phyloP scores from a whole-genome alignment of 2,797 vertebrate genomes.

The Trichosurus vulpecula region DNA sequence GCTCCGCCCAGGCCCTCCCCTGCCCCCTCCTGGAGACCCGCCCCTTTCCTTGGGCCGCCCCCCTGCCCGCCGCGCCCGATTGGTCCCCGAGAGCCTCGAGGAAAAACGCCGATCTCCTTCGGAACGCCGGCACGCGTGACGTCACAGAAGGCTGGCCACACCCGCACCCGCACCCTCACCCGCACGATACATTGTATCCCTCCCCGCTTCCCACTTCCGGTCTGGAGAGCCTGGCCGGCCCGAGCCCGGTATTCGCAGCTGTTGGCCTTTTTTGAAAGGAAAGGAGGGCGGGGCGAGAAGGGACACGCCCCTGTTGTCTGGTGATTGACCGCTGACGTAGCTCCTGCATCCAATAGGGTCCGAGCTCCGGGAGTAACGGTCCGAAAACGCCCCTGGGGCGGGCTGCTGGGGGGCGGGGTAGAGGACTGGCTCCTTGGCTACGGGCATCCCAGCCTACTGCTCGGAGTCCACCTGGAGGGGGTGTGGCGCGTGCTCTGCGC shows the following conservation, averaged over 20 bases:
- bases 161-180: too few species aligned
- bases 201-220: background rate
- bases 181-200: background rate
- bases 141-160: background rate
- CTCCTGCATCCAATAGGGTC: background rate
- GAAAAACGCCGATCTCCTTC: background rate
- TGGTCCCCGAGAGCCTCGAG: background rate
- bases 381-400: background rate
- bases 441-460: background rate
- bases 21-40: background rate
- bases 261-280: background rate
- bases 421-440: background rate
- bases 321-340: background rate
- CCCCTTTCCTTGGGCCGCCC: slow-evolving; percentile 21
- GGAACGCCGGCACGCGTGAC: background rate
- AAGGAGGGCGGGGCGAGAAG: background rate
- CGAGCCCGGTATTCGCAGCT: background rate
- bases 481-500: too few species aligned
- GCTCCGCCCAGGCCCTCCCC: background rate
- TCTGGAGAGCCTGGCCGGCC: too few species aligned
- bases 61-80: background rate
- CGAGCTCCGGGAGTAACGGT: background rate
- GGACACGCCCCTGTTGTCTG: background rate
- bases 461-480: too few species aligned
- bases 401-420: background rate